phyloP scores from a whole-genome alignment of 2,113 vertebrate species.

The Seriola dumerili region DNA sequence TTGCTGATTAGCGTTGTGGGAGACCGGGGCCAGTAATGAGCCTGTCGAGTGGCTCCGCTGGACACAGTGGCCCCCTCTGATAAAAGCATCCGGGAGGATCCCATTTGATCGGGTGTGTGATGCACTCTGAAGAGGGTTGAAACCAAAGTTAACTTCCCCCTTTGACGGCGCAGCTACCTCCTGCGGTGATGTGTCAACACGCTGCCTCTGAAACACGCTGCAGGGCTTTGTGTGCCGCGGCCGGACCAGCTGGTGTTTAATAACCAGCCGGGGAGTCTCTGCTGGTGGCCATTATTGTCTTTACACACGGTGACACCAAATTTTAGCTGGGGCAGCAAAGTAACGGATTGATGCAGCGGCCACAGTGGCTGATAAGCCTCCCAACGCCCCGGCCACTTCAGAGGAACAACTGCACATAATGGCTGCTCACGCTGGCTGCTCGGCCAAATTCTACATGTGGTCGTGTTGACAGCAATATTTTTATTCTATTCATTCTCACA shows the following conservation, averaged over 20 bases:
- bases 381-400: slow-evolving; percentile 41
- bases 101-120: slow-evolving; percentile 67
- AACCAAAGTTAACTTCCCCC: slow-evolving; percentile 84
- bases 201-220: slow-evolving; percentile 78
- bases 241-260: slow-evolving; percentile 74
- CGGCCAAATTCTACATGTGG: neutral
- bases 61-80: slow-evolving; percentile 60
- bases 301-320: slow-evolving; percentile 58
- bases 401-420: slow-evolving; percentile 30
- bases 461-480: neutral
- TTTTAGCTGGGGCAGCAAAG: slow-evolving; percentile 57
- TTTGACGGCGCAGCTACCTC: slow-evolving; percentile 75
- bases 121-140: slow-evolving; percentile 70
- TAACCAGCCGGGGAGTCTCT: slow-evolving; percentile 51
- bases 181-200: slow-evolving; percentile 75
- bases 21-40: slow-evolving; percentile 68
- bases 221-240: slow-evolving; percentile 81
- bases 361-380: slow-evolving; percentile 36
- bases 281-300: slow-evolving; percentile 65
- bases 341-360: slow-evolving; percentile 45
- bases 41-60: slow-evolving; percentile 64
- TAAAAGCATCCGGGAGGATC: slow-evolving; percentile 69
- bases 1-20: slow-evolving; percentile 69
- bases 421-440: neutral
- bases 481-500: neutral